These are phyloP conservation scores for Ianthella basta DNA, from an alignment of 37 sponge, comb jelly and placozoan genomes.

Conservation along the genomic window DNA sequence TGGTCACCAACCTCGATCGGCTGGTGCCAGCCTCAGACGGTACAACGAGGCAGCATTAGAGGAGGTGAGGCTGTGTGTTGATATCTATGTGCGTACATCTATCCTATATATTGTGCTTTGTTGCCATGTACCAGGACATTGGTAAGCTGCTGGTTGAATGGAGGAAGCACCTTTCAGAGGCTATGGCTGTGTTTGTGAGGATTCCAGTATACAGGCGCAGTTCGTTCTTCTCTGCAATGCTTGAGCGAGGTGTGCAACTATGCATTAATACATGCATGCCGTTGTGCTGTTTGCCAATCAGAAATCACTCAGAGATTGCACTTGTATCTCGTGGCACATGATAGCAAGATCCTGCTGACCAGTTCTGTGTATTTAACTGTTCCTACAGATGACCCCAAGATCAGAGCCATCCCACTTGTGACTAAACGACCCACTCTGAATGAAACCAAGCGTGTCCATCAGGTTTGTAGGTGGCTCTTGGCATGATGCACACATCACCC, in stretches of 20 bases:
- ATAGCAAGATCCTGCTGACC: background rate
- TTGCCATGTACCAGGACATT: slow-evolving; percentile 54
- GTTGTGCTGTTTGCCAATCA: too few relatives aligned
- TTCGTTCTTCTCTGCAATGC: slow-evolving; percentile 18
- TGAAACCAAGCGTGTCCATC: slow-evolving; percentile 75
- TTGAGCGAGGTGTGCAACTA: background rate
- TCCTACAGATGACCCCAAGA: slow-evolving; percentile 52
- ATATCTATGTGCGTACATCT: background rate
- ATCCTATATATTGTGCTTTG: background rate
- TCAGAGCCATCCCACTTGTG: slow-evolving; percentile 79
- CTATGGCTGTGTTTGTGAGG: slow-evolving; percentile 69
- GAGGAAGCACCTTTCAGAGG: slow-evolving; percentile 42
- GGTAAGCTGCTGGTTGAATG: slow-evolving; percentile 69
- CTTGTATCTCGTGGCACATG: background rate
- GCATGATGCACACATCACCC: too few relatives aligned
- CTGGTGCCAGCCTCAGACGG: slow-evolving; percentile 74
- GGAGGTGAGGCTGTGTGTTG: slow-evolving; percentile 2
- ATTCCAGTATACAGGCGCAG: slow-evolving; percentile 56
- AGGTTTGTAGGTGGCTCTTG: background rate
- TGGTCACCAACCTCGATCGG: slow-evolving; percentile 85
- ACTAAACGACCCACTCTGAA: slow-evolving; percentile 89
- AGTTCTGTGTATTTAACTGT: background rate
- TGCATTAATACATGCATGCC: too few relatives aligned
- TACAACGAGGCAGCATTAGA: slow-evolving; percentile 81
- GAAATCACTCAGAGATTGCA: background rate